Percentiles rank a stretch among this genome's conserved stretches.
These are phyloP conservation scores for Zingel zingel DNA, from an alignment of 2,113 vertebrate genomes.

Conservation along the genomic window DNA sequence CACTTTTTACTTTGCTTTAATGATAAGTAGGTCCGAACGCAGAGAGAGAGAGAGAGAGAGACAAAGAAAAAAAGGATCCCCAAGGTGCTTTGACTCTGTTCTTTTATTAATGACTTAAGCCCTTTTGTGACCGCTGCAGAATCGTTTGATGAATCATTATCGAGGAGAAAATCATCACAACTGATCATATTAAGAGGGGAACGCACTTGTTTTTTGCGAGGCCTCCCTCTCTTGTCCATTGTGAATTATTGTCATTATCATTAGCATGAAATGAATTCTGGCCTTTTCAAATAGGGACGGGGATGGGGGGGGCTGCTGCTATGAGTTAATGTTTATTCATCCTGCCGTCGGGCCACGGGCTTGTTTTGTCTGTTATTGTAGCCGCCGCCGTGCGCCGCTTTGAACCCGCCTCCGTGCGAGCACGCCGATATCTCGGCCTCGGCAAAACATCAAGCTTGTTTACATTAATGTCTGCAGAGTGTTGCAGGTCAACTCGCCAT, in stretches of 20 bases:
- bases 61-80: slow-evolving; percentile 56
- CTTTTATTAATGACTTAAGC: slow-evolving; percentile 86
- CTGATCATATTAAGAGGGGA: slow-evolving; percentile 79
- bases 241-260: slow-evolving; percentile 79
- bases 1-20: slow-evolving; percentile 76
- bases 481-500: slow-evolving; percentile 90
- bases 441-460: slow-evolving; percentile 90
- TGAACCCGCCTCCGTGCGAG: slow-evolving; percentile 37
- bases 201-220: slow-evolving; percentile 75
- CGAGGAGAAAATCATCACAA: slow-evolving; percentile 74
- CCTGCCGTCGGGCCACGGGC: slow-evolving; percentile 31
- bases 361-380: slow-evolving; percentile 54
- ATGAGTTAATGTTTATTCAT: slow-evolving; percentile 68
- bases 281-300: slow-evolving; percentile 42
- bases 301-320: background rate
- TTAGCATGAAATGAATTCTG: slow-evolving; percentile 76
- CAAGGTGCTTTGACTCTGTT: slow-evolving; percentile 81
- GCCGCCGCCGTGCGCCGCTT: background rate
- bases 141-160: slow-evolving; percentile 83
- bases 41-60: slow-evolving; percentile 2
- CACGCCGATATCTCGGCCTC: slow-evolving; percentile 82
- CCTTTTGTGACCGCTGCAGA: slow-evolving; percentile 75
- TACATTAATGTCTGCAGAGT: slow-evolving; percentile 89
- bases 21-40: slow-evolving; percentile 78
- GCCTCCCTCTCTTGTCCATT: slow-evolving; percentile 65